Base-by-base conservation (phyloP, 92 coral and sea anemone species). In the Siderastrea siderea region DNA sequence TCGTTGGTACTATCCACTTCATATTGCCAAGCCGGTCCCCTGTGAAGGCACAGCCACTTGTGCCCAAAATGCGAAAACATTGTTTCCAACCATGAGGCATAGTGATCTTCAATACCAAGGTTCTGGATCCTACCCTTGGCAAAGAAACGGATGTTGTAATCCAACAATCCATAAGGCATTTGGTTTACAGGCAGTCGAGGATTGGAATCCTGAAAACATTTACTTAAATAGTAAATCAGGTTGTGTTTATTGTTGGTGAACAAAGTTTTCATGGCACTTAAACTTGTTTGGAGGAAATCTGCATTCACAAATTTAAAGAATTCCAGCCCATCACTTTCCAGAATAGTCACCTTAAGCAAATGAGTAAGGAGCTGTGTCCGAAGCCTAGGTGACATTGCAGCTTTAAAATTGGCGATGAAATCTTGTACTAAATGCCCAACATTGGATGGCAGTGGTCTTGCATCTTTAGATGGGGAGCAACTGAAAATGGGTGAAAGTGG, bases 11-110 rank as follows among this genome's bases (percentile, higher is more conserved):
- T 43, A 26, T 26, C 38, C 38, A 26, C 38, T 5, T 91, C 94
- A 81, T 92, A 95, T 57, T 92, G 89, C 95, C 94, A 95, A 1
- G 67, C 85, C 79, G 95, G 98, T 15, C 94, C 95, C 45, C 94
- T 79, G 51, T 71, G 78, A 9, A 26, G 38, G 38, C 38, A 26
- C 38, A 26, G 38, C 38, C 38, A 26, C 38, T 26, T 26, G 38
- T 26, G 38, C 38, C 38, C 38, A 26, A 26, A 26, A 26, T 26
- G 38, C 0, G 0, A 26, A 26, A 26, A 26, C 38, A 26, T 26
- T 26, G 38, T 26, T 26, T 26, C 38, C 38, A 26, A 26, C 38
- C 38, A 26, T 26, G 38, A 26, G 38, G 38, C 38, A 26, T 26
- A 26, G 38, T 26, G 38, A 26, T 26, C 38, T 26, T 26, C 38